Percentiles rank a stretch among this genome's conserved stretches.
Evolutionary conservation across 2,888 invertebrate genomes (phyloP).

Genomic region (Hirtodrosophila trivittata): DNA sequence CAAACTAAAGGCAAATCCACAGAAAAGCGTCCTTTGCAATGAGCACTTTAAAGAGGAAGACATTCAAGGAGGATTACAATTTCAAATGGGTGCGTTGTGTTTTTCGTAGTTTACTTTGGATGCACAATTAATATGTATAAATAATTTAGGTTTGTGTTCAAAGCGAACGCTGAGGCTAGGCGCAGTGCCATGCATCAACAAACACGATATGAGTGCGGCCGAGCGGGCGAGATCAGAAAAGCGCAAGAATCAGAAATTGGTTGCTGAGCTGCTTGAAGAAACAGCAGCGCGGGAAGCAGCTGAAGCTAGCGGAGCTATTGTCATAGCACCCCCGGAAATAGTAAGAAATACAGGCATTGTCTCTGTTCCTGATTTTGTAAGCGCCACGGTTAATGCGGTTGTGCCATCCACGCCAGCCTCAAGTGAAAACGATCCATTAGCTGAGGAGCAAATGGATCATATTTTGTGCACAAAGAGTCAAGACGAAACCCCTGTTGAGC

Average conservation of each 20-base stretch:
- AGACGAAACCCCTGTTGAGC: neutral
- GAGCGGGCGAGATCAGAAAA: constrained; percentile 49
- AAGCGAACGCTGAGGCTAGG: constrained; percentile 57
- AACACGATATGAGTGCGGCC: constrained; percentile 31
- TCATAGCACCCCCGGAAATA: constrained; percentile 31
- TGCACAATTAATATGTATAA: no score
- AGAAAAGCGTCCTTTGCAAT: constrained; percentile 56
- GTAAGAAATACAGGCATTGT: constrained; percentile 48
- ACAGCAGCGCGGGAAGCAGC: constrained; percentile 39
- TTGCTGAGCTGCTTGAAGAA: constrained; percentile 55
- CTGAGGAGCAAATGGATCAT: constrained; percentile 4
- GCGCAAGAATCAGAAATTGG: constrained; percentile 51
- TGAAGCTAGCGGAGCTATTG: constrained; percentile 35
- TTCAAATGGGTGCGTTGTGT: constrained; percentile 65
- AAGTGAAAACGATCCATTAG: constrained; percentile 50
- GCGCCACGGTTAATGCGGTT: constrained; percentile 44
- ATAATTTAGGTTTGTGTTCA: constrained; percentile 60
- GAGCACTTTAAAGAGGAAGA: constrained; percentile 63
- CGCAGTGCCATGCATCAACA: constrained; percentile 64
- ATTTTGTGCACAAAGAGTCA: neutral
- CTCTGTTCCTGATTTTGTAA: constrained; percentile 44
- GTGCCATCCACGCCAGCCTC: constrained; percentile 20
- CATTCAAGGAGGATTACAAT: constrained; percentile 60
- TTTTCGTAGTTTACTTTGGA: neutral
- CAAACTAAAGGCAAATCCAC: constrained; percentile 19